phyloP scores from a whole-genome alignment of 2,888 invertebrate species.

The Microdon myrmicae region DNA sequence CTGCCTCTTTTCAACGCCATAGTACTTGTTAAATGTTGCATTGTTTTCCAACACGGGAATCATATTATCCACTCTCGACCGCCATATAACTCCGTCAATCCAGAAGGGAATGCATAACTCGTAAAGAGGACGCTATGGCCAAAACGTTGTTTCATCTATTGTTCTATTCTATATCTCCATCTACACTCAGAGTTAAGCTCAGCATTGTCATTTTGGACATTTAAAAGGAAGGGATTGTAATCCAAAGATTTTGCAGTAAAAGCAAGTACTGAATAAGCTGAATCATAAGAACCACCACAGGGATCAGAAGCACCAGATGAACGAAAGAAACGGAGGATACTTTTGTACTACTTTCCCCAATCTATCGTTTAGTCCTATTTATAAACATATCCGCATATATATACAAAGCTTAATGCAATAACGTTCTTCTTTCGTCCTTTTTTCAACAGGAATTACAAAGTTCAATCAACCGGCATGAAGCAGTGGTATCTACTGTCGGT shows the following conservation, averaged over 20 bases:
- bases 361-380: slow-evolving; percentile 1
- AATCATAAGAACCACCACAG: slow-evolving; percentile 10
- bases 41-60: slow-evolving; percentile 4
- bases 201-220: slow-evolving; percentile 28
- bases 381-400: not conserved
- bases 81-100: slow-evolving; percentile 29
- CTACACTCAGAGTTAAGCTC: slow-evolving; percentile 25
- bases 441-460: slow-evolving; percentile 77
- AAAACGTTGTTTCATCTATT: slow-evolving; percentile 1
- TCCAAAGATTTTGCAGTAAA: slow-evolving; percentile 27
- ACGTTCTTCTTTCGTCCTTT: slow-evolving; percentile 32
- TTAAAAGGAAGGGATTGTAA: slow-evolving; percentile 15
- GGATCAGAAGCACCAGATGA: no score
- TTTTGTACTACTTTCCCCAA: slow-evolving; percentile 1
- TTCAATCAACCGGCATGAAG: slow-evolving; percentile 78
- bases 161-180: not conserved
- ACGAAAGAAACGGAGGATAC: no score
- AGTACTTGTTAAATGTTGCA: slow-evolving; percentile 1
- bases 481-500: slow-evolving; percentile 87
- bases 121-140: slow-evolving; percentile 7
- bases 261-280: slow-evolving; percentile 35
- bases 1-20: slow-evolving; percentile 11
- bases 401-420: slow-evolving; percentile 37
- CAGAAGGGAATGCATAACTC: not conserved
- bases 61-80: slow-evolving; percentile 5